Percentiles rank a stretch among this genome's conserved stretches.
Conservation (phyloP, 2,797 vertebrate species). For the Distichodus sexfasciatus region DNA sequence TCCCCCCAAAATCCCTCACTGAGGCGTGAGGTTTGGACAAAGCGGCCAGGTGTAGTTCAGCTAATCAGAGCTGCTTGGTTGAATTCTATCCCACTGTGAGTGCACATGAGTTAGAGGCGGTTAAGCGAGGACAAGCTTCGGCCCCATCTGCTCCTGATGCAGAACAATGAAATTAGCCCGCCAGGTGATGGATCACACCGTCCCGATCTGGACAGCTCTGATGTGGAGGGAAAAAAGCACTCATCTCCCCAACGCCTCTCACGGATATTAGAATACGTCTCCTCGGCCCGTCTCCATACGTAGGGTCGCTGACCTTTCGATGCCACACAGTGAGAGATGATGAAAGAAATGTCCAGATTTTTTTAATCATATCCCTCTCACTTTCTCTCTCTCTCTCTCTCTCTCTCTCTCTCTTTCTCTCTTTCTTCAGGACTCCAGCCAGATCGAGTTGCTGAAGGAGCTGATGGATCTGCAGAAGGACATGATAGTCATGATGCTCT, state of each 20-base stretch:
- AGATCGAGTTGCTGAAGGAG: slow-evolving; percentile 97
- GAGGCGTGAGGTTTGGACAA: slow-evolving; percentile 13
- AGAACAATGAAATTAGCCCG: slow-evolving; percentile 66
- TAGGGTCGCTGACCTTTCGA: background rate
- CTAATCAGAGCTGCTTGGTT: slow-evolving; percentile 50
- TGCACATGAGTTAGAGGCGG: background rate
- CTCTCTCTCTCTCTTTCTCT: slow-evolving; percentile 45
- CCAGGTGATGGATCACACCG: slow-evolving; percentile 64
- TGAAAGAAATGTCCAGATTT: background rate
- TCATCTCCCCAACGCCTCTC: slow-evolving; percentile 49
- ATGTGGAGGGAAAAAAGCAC: slow-evolving; percentile 26
- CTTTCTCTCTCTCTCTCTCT: slow-evolving; percentile 14
- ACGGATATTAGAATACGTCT: slow-evolving; percentile 44
- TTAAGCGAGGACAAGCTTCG: slow-evolving; percentile 59
- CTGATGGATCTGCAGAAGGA: slow-evolving; percentile 97
- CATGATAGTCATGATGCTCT: slow-evolving; percentile 99
- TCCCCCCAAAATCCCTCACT: slow-evolving; percentile 17
- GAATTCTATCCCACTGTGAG: slow-evolving; percentile 60
- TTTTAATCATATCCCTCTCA: background rate
- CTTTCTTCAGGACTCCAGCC: slow-evolving; percentile 89
- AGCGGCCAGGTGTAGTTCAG: slow-evolving; percentile 46
- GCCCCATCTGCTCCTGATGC: slow-evolving; percentile 65
- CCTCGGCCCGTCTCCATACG: background rate
- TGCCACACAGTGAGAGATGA: slow-evolving; percentile 2
- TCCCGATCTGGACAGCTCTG: background rate